A percentile compares a stretch with the other conserved stretches of the same genome.
phyloP scores from a whole-genome alignment of 1,140 invertebrate species.

The Phenacoccus solenopsis region DNA sequence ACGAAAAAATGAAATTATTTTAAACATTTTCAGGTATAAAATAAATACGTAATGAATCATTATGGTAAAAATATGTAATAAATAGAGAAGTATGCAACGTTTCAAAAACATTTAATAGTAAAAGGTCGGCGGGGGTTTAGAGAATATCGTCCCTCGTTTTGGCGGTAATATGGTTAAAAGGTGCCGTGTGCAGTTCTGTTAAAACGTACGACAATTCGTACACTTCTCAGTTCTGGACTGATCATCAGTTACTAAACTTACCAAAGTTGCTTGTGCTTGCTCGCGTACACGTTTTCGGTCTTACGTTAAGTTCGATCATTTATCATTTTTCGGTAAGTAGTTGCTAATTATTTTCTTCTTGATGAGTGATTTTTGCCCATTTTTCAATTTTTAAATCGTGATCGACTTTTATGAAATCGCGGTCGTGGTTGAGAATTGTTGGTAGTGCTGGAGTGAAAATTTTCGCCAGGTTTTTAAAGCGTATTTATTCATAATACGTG shows the following conservation, averaged over 20 bases:
- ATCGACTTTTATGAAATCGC: too few relatives aligned
- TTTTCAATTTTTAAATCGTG: background rate
- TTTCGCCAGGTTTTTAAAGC: too few relatives aligned
- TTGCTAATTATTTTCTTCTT: background rate
- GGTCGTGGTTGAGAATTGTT: too few relatives aligned
- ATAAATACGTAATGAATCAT: background rate
- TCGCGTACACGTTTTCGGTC: background rate
- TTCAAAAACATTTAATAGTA: background rate
- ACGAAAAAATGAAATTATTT: background rate
- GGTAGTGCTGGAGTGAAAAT: too few relatives aligned
- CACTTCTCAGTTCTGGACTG: constrained; percentile 10
- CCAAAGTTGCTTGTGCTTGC: background rate
- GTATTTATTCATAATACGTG: too few relatives aligned
- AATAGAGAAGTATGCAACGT: background rate
- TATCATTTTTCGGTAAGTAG: background rate
- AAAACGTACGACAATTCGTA: background rate
- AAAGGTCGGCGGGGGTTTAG: background rate
- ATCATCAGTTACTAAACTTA: constrained; percentile 4
- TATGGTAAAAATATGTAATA: background rate
- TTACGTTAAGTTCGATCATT: background rate
- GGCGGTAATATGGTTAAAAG: constrained; percentile 5
- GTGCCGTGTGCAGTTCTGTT: constrained; percentile 13
- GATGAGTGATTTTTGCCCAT: background rate
- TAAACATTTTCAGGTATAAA: background rate
- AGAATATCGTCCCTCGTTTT: constrained; percentile 5